Percentiles rank a stretch among this genome's conserved stretches.
Conservation (phyloP, 2,113 vertebrate species). For the Myotis lucifugus region DNA sequence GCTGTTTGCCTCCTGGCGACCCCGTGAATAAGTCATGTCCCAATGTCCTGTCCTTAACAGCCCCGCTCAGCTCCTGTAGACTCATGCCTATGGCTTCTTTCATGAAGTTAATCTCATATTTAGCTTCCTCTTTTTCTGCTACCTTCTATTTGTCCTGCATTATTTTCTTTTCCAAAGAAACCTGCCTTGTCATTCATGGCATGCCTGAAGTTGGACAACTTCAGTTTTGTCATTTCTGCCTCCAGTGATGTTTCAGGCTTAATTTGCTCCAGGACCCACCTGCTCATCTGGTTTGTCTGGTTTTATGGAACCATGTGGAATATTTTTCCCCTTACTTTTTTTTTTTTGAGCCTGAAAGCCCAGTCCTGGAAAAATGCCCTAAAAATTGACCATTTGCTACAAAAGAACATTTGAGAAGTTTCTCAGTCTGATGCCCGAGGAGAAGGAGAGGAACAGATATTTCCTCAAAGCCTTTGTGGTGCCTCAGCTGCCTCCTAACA, state of each 20-base stretch:
- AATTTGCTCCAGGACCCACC: neutral
- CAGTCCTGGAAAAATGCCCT: neutral
- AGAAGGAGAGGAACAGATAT: neutral
- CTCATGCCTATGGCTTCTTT: neutral
- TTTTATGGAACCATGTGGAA: neutral
- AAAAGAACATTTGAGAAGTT: slow-evolving; percentile 4
- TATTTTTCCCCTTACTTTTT: neutral
- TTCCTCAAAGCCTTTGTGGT: neutral
- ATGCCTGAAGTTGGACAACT: neutral
- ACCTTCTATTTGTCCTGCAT: neutral
- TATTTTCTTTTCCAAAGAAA: neutral
- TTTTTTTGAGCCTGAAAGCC: neutral
- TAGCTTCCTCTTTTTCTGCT: neutral
- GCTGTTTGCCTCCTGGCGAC: neutral
- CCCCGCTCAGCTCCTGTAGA: neutral
- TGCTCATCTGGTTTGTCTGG: neutral
- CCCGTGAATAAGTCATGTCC: neutral
- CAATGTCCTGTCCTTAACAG: neutral
- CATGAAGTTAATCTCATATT: neutral
- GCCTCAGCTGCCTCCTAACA: neutral
- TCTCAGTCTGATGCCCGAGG: neutral
- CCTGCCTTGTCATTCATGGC: neutral
- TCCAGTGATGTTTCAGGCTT: neutral
- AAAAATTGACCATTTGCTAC: neutral
- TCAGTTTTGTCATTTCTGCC: neutral